Evolutionary conservation across 2,797 vertebrate genomes (phyloP), one percentile per base, ranked within the genome.

Genomic region (Pseudochromis fuscus): DNA sequence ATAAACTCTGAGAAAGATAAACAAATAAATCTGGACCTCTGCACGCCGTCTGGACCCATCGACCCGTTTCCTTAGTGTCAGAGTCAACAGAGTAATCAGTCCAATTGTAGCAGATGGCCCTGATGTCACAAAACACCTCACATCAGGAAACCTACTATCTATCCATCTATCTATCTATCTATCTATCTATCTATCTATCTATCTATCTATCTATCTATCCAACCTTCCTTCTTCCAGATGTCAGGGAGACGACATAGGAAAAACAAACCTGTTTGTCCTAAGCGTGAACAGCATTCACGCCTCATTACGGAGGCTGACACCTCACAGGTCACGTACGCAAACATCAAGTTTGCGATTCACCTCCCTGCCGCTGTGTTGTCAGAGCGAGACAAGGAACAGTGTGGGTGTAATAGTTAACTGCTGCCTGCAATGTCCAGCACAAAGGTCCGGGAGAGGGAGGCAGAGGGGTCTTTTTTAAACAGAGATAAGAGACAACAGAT

Each of bases 241-340:
- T 3, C 16, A 30, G 12, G 6, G 46, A 44, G 33, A 35, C 33
- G 7, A 3, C 7, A 8, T 3, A 8, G 10, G 31, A 56, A 65
- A 82, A 79, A 50, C 42, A 48, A 60, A 45, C 1, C 7, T 0
- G 24, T 11, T 33, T 18, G 46, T 66, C 23, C 42, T 3, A 40
- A 11, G 35, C 16, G 49, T 67, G 51, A 46, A 50, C 18, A 42
- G 10, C 38, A 45, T 37, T 79, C 27, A 53, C 33, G 31, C 69
- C 44, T 75, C 85, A 79, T 69, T 79, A 30, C 79, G 24, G 53
- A 51, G 44, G 21, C 57, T 51, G 23, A 75, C 73, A 50, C 72
- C 83, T 60, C 45, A 2, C 33, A 16, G 19, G 51, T 77, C 86
- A 83, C 70, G 70, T 71, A 75, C 2, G 79, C 84, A 92, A 86